Evolutionary conservation across 2,113 vertebrate genomes (phyloP).

Genomic region (Boulengeromyrus knoepffleri): DNA sequence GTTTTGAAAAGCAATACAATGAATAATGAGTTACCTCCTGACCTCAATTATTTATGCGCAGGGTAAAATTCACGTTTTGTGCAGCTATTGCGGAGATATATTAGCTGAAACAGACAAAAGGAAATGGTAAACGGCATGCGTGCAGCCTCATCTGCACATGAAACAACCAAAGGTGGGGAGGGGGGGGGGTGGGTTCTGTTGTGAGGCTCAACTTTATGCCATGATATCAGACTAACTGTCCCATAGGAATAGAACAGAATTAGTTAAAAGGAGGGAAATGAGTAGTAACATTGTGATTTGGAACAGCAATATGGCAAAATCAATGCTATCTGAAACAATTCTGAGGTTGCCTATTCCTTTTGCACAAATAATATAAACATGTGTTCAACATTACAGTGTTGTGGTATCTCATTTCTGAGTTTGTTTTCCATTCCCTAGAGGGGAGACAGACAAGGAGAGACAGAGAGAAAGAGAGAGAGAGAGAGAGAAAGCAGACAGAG

Average conservation of each 20-base stretch:
- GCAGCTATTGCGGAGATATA: constrained; percentile 28
- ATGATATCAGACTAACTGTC: constrained; percentile 2
- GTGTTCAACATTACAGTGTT: not conserved
- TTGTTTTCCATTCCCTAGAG: not conserved
- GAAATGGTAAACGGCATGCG: constrained; percentile 25
- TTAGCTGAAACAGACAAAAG: constrained; percentile 31
- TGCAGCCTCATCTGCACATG: constrained; percentile 5
- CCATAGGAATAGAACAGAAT: not conserved
- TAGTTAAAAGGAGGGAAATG: not conserved
- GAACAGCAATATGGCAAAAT: not conserved
- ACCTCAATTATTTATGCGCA: constrained; percentile 31
- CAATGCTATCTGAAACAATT: not conserved
- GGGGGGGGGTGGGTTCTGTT: not conserved
- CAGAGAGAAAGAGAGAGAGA: not conserved
- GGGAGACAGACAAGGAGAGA: not conserved
- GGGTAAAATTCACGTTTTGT: constrained; percentile 30
- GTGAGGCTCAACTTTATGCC: not conserved
- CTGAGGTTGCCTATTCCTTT: not conserved
- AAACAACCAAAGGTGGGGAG: not conserved
- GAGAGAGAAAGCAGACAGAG: not conserved
- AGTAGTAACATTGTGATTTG: not conserved
- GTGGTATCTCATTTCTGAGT: not conserved
- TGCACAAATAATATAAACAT: constrained; percentile 8
- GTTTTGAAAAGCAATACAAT: constrained; percentile 24
- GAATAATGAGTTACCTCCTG: constrained; percentile 22